Evolutionary conservation across 2,888 invertebrate species (phyloP).

Genomic region (Drosophila birchii): DNA sequence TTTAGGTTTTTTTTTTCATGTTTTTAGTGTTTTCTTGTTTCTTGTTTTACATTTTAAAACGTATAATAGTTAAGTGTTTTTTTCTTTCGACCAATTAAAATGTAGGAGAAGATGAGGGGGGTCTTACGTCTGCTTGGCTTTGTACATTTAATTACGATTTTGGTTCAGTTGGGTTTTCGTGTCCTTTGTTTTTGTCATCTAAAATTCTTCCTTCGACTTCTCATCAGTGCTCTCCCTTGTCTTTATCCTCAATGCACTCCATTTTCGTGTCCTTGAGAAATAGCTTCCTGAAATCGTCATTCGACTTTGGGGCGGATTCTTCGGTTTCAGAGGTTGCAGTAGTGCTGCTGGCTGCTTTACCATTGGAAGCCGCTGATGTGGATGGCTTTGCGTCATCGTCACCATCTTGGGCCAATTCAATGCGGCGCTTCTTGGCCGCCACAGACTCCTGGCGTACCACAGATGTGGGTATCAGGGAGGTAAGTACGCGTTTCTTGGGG

Average conservation of each 20-base stretch:
- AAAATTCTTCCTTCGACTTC: no score
- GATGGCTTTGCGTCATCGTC: background rate
- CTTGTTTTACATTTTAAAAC: background rate
- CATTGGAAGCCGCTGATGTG: background rate
- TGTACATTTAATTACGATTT: slow-evolving; percentile 7
- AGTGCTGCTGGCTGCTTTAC: background rate
- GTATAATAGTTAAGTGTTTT: background rate
- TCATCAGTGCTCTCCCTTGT: no score
- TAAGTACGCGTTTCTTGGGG: slow-evolving; percentile 63
- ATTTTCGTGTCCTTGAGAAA: background rate
- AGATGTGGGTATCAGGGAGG: slow-evolving; percentile 64
- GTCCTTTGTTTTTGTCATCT: background rate
- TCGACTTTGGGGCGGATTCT: slow-evolving; percentile 23
- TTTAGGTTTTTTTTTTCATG: background rate
- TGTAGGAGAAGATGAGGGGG: background rate
- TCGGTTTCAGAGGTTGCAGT: background rate
- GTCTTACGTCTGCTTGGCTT: slow-evolving; percentile 3
- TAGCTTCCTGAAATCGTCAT: slow-evolving; percentile 35
- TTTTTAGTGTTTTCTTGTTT: background rate
- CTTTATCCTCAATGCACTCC: no score
- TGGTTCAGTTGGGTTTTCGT: background rate
- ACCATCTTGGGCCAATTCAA: background rate
- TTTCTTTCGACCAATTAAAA: background rate
- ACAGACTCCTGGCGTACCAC: slow-evolving; percentile 56
- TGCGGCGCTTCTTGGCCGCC: slow-evolving; percentile 22